Percentiles rank a stretch among this genome's conserved stretches.
Evolutionary conservation across 1,140 invertebrate species (phyloP).

Genomic region (Magallana ariakensis): DNA sequence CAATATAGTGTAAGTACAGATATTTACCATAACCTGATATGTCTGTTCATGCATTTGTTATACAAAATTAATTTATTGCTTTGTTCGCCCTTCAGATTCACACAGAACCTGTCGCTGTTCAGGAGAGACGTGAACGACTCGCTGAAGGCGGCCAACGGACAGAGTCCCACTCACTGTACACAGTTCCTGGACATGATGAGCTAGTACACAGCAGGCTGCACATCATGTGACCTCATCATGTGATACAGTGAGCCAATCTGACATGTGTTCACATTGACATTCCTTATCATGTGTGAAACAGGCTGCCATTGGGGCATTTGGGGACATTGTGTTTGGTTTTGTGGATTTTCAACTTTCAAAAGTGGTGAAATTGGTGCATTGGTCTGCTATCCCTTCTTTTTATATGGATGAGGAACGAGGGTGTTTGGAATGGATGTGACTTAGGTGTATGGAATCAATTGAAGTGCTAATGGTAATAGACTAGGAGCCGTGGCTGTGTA

Average conservation of each 20-base stretch:
- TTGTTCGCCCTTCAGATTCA: conserved; percentile 88
- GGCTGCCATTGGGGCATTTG: neutral
- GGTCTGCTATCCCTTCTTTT: neutral
- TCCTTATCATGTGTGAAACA: conserved; percentile 14
- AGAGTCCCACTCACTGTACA: conserved; percentile 69
- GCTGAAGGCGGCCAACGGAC: conserved; percentile 85
- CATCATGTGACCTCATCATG: conserved; percentile 10
- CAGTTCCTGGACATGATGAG: conserved; percentile 76
- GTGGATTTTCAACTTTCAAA: neutral
- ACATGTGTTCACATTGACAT: conserved; percentile 8
- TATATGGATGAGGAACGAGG: neutral
- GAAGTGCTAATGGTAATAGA: neutral
- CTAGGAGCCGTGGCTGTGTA: no score
- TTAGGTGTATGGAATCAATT: neutral
- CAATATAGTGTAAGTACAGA: no score
- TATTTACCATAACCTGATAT: no score
- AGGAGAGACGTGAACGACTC: conserved; percentile 97
- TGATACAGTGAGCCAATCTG: conserved; percentile 11
- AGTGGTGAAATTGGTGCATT: neutral
- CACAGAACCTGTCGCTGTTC: conserved; percentile 97
- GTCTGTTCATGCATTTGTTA: no score
- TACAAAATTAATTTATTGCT: no score
- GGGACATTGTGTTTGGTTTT: neutral
- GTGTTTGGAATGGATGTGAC: neutral
- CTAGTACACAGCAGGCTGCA: conserved; percentile 26